Base-by-base conservation (phyloP, 2,797 vertebrate species). In the Salarias fasciatus region DNA sequence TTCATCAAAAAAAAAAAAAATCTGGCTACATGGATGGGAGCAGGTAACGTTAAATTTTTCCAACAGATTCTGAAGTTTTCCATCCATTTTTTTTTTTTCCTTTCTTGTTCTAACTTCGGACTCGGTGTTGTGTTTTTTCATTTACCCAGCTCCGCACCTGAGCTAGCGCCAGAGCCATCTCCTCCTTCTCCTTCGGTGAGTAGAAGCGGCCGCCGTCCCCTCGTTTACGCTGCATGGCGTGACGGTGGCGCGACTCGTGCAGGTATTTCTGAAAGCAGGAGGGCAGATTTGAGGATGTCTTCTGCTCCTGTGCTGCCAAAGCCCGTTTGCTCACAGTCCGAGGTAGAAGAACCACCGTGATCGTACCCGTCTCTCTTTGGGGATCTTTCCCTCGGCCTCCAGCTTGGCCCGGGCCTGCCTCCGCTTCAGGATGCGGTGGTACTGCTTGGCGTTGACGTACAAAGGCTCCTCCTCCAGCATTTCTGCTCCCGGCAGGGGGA, bases 401-500 rank as follows among this genome's bases (percentile, higher is more conserved):
- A 99, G 93, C 74, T 99, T 99, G 24, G 97, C 98, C 13, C 96
- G 90, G 15, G 97, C 97, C 83, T 99, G 98, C 41, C 93, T 73
- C 76, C 97, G 94, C 88, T 99, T 99, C 11, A 99, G 88, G 87
- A 99, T 99, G 10, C 93, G 93, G 64, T 93, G 91, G 78, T 94
- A 94, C 82, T 94, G 93, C 82, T 94, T 94, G 43, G 93, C 92
- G 2, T 93, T 94, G 67, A 94, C 93, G 11, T 94, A 99, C 0
- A 99, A 92, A 12, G 97, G 97, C 83, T 99, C 98, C 71, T 99
- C 97, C 11, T 99, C 97, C 0, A 99, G 93, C 97, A 99, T 96
- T 77, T 99, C 97, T 5, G 98, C 96, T 18, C 97, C 97, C 37
- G 97, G 98, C 50, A 99, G 68, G 28, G 97, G 97, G 72, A 99